These are phyloP conservation scores for Urocitellus parryii DNA, from an alignment of 2,113 vertebrate species.

Conservation along the genomic window DNA sequence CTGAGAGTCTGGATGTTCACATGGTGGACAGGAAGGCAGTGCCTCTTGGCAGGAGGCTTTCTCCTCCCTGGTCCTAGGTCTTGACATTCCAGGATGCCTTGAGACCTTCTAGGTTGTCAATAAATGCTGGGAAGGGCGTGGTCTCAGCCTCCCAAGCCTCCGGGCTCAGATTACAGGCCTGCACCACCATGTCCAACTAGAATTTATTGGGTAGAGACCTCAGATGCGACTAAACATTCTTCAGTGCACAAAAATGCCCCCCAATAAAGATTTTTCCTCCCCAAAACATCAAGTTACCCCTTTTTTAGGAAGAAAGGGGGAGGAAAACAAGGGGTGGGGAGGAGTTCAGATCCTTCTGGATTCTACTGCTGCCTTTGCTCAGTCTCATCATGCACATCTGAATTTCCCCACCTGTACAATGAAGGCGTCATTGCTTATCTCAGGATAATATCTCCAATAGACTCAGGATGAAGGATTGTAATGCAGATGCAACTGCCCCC, in stretches of 20 bases:
- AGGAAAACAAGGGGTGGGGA: rapidly evolving
- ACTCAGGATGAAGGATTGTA: neutral
- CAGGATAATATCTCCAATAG: neutral
- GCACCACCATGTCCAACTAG: too few relatives aligned
- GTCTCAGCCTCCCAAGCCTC: too few relatives aligned
- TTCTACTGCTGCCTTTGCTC: neutral
- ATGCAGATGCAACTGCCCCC: neutral
- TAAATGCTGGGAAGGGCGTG: too few relatives aligned
- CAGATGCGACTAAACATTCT: neutral
- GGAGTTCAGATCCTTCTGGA: neutral
- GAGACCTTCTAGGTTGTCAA: neutral
- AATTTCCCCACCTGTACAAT: neutral
- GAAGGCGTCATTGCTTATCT: neutral
- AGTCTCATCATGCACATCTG: neutral
- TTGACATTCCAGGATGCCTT: neutral
- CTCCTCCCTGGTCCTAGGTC: rapidly evolving
- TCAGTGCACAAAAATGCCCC: too few relatives aligned
- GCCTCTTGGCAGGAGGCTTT: neutral
- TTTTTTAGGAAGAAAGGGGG: neutral
- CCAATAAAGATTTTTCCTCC: neutral
- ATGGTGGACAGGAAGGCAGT: too few relatives aligned
- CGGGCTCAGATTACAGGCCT: too few relatives aligned
- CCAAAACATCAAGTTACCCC: neutral
- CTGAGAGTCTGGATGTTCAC: neutral
- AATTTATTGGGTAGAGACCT: neutral